phyloP scores from a whole-genome alignment of 2,888 invertebrate species.

The Acanthacorydalis orientalis region DNA sequence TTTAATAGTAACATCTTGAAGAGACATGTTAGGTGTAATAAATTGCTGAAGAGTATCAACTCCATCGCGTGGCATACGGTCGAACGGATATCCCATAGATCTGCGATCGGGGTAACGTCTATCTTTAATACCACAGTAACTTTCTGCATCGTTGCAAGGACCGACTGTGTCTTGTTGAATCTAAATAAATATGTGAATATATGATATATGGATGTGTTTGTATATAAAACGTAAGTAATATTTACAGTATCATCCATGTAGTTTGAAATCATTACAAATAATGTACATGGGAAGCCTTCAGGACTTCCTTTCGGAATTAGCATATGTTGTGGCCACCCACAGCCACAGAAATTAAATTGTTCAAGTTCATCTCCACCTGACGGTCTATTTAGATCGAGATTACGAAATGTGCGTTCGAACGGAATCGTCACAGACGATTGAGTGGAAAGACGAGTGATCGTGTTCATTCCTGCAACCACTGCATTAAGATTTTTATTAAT shows the following conservation, averaged over 20 bases:
- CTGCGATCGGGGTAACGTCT: conserved; percentile 63
- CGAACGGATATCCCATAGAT: conserved; percentile 75
- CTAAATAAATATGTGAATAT: conserved; percentile 17
- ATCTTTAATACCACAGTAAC: conserved; percentile 66
- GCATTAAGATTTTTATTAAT: conserved; percentile 8
- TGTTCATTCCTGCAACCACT: conserved; percentile 53
- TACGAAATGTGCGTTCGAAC: conserved; percentile 64
- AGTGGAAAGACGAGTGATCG: conserved; percentile 42
- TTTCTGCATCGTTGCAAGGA: conserved; percentile 53
- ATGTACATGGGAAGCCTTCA: conserved; percentile 45
- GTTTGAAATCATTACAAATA: conserved; percentile 67
- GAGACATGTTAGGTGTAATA: conserved; percentile 56
- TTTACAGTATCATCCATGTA: conserved; percentile 46
- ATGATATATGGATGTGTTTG: background rate
- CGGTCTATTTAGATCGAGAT: conserved; percentile 43
- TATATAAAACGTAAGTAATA: background rate
- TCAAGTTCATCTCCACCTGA: conserved; percentile 31
- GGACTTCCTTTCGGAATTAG: conserved; percentile 53
- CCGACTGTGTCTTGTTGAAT: conserved; percentile 35
- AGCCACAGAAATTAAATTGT: conserved; percentile 69
- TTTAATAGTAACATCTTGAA: conserved; percentile 41
- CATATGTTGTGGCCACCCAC: conserved; percentile 78
- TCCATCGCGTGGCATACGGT: conserved; percentile 38
- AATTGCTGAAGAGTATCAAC: conserved; percentile 45
- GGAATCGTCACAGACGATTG: conserved; percentile 72